Conservation (phyloP, 2,113 vertebrate genomes). For the Sardina pilchardus region DNA sequence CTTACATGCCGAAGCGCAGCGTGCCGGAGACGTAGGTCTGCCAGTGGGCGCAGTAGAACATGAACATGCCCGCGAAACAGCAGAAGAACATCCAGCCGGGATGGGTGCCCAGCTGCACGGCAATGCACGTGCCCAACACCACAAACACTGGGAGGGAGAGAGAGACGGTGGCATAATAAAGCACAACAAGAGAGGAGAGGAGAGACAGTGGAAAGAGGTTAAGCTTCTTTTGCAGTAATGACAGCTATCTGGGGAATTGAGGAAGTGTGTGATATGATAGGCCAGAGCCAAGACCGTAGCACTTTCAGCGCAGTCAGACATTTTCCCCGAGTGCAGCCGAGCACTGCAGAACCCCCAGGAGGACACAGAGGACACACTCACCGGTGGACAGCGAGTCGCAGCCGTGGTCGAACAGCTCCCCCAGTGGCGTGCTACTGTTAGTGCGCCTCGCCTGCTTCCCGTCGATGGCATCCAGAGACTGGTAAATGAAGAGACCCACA, state of each 20-base stretch:
- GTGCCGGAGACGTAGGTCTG: slow-evolving; percentile 89
- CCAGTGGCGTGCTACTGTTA: slow-evolving; percentile 83
- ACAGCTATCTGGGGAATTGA: neutral
- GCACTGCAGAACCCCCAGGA: neutral
- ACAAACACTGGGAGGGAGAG: slow-evolving; percentile 80
- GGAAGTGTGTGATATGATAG: neutral
- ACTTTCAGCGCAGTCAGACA: neutral
- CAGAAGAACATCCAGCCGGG: slow-evolving; percentile 93
- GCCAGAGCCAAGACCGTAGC: neutral
- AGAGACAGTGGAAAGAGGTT: neutral
- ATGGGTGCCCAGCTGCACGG: slow-evolving; percentile 84
- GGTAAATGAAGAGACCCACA: slow-evolving; percentile 72
- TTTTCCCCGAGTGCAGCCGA: neutral
- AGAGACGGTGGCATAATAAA: slow-evolving; percentile 9
- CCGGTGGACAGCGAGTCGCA: slow-evolving; percentile 90
- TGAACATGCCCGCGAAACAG: slow-evolving; percentile 88
- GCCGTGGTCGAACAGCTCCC: slow-evolving; percentile 89
- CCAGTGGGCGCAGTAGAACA: slow-evolving; percentile 92
- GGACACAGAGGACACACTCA: slow-evolving; percentile 45
- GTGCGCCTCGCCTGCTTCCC: slow-evolving; percentile 88
- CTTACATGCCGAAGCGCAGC: slow-evolving; percentile 87
- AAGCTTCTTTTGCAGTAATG: neutral
- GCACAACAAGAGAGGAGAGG: neutral
- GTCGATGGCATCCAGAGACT: slow-evolving; percentile 87
- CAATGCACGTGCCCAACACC: slow-evolving; percentile 85